Evolutionary conservation across 2,113 vertebrate genomes (phyloP).

Genomic region (Sisor rabdophorus): DNA sequence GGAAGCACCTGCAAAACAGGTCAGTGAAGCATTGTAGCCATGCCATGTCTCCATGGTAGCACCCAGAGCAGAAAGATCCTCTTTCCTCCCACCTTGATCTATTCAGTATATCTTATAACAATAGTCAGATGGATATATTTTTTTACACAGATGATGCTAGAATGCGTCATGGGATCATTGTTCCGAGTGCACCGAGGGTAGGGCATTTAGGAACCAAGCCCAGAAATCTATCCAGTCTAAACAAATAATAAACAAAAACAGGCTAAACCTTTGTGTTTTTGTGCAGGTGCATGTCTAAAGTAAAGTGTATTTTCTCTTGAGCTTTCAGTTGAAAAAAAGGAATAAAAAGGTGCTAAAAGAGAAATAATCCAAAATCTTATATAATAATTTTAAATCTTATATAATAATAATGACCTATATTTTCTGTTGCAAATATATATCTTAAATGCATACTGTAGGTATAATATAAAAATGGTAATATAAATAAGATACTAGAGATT

Average conservation of each 20-base stretch:
- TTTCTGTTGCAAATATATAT: too few species aligned
- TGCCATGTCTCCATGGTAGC: constrained; percentile 42
- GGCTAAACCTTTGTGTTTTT: neutral
- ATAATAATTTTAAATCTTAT: too few species aligned
- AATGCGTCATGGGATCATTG: constrained; percentile 28
- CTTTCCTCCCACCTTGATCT: constrained; percentile 21
- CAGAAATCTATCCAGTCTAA: neutral
- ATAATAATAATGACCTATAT: too few species aligned
- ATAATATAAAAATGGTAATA: neutral
- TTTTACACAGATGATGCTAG: constrained; percentile 22
- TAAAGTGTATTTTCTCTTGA: neutral
- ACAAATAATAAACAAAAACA: neutral
- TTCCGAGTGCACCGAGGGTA: neutral
- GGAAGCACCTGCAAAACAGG: constrained; percentile 24
- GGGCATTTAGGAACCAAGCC: neutral
- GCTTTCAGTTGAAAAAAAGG: too few species aligned
- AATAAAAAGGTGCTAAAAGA: neutral
- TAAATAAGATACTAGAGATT: neutral
- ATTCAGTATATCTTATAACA: constrained; percentile 15
- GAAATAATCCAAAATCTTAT: neutral
- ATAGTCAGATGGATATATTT: constrained; percentile 24
- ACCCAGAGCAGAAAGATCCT: constrained; percentile 16
- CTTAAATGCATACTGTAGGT: too few species aligned
- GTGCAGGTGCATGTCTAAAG: neutral
- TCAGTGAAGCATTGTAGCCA: constrained; percentile 36